A percentile compares a stretch with the other conserved stretches of the same genome.
Conservation (phyloP, 2,113 vertebrate species). For the Ctenomys sociabilis region DNA sequence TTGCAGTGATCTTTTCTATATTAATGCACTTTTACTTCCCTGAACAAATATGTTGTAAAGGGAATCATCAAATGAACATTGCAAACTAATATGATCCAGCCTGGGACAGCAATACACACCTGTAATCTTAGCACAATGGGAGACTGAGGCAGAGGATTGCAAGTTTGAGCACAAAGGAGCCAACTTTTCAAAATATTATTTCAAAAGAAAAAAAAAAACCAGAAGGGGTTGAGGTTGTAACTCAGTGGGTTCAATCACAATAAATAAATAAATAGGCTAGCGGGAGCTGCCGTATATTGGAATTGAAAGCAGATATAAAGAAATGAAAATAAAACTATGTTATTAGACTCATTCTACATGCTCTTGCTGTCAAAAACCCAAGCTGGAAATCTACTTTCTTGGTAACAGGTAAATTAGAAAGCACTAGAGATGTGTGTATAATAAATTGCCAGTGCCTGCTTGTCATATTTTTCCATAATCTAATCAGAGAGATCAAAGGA, state of each 20-base stretch:
- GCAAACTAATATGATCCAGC: not conserved
- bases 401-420: not conserved
- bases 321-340: not conserved
- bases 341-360: not conserved
- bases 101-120: not conserved
- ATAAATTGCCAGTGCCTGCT: too few relatives aligned
- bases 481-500: not conserved
- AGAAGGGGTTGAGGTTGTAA: not conserved
- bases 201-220: not conserved
- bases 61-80: not conserved
- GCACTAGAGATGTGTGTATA: not conserved
- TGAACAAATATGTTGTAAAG: not conserved
- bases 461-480: not conserved
- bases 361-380: not conserved
- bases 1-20: not conserved
- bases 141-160: not conserved
- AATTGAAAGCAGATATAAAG: not conserved
- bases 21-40: not conserved
- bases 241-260: not conserved
- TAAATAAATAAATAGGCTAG: not conserved
- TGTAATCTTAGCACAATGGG: not conserved
- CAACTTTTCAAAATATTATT: not conserved
- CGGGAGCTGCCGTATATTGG: too few relatives aligned
- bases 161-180: not conserved
- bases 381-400: not conserved